Evolutionary conservation across 2,113 vertebrate genomes (phyloP), one percentile per base, ranked within the genome.

Genomic region (Calcarius ornatus): DNA sequence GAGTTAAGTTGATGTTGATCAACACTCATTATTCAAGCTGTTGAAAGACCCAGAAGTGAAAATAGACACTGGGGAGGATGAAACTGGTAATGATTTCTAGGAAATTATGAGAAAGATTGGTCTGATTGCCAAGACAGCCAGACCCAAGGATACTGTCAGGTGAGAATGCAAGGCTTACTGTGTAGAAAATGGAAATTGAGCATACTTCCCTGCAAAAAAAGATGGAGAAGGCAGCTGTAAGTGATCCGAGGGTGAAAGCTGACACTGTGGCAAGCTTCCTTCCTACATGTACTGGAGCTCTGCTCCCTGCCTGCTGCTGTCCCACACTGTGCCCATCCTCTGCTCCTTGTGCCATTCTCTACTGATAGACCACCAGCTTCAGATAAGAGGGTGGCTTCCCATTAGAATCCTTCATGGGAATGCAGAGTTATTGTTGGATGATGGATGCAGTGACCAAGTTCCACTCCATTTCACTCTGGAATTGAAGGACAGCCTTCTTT

Each of bases 41-140:
- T 80, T 95, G 94, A 95, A 96, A 96, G 75, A 92, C 50, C 37
- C 56, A 30, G 63, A 91, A 87, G 63, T 70, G 66, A 95, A 96
- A 91, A 72, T 87, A 91, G 66, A 82, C 81, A 78, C 64, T n/a
- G 25, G 60, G 68, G 63, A 96, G 17, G 16, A 47, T 90, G 80
- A 83, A 92, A 63, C 47, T 93, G 59, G 64, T 66, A 83, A 86
- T 81, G 86, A 77, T 90, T 68, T 94, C 88, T 80, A 95, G 88
- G 68, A 97, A 95, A 73, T 86, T 13, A 77, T 88, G 82, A 90
- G 73, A 93, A 93, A 92, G 81, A 69, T 24, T 35, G 35, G 57
- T 80, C 45, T 88, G 63, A 45, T 70, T 2, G 7, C 59, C 68
- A 80, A 80, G 88, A 53, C 15, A 93, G 23, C 12, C 50, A 85